Evolutionary conservation across 2,888 invertebrate species (phyloP), one percentile per base, ranked within the genome.

Genomic region (Acanthosoma haemorrhoidale): DNA sequence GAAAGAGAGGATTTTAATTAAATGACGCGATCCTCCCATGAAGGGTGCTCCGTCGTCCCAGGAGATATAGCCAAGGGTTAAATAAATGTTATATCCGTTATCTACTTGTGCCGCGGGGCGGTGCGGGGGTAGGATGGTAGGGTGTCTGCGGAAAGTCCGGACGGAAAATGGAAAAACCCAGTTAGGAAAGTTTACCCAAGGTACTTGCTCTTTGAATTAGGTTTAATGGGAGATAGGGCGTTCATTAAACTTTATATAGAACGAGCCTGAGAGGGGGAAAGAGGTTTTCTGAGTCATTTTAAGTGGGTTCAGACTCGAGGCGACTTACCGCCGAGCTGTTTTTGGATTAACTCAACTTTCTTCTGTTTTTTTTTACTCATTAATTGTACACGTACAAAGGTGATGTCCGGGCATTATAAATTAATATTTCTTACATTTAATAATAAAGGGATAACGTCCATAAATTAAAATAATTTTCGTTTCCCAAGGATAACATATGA

Each of bases 161-260:
- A 18, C 9, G 34, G 59, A 59, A 59, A 36, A 36, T 21, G 61
- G 61, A 61, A 61, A 61, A 61, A 61, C 61, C 34, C 36, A 61
- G 61, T 61, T 61, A 38, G 32, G 18, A 51, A 51, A 51, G 51
- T 51, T 51, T 51, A n/a, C 25, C 51, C 29, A 51, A 51, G 61
- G 36, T 36, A 36, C 34, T 64, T 64, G 64, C 29, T 39, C 64
- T 64, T 64, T 64, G 64, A 64, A 64, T 67, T 67, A 67, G 67
- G 32, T 67, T 51, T 67, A 67, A 57, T 67, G 67, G 67, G 36
- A 67, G 67, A 67, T 67, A 67, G 67, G 36, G 31, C 67, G 51
- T 67, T 67, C 51, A 57, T 67, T 67, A 67, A 67, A 67, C 43
- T 67, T 67, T 51, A 43, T 51, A 57, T 34, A 67, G 43, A 57